Conservation (phyloP, 2,888 invertebrate species). For the Drosophila mettleri region DNA sequence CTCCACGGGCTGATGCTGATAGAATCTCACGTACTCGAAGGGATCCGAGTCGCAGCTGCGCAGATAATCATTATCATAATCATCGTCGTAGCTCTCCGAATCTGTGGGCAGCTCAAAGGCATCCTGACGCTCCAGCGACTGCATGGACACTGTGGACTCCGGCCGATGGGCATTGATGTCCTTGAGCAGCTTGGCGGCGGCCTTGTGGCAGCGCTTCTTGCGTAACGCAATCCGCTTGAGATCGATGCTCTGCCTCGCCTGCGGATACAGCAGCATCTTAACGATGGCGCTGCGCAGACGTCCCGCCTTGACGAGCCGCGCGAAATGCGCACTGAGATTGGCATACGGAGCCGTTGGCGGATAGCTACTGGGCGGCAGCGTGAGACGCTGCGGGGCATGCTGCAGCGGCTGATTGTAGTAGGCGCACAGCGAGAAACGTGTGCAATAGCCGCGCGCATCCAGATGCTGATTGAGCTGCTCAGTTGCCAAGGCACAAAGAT, state of each 20-base stretch:
- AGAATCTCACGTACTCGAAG: conserved; percentile 89
- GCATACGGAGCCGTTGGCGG: conserved; percentile 92
- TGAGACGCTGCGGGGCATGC: conserved; percentile 79
- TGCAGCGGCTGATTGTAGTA: conserved; percentile 81
- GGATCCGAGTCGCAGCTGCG: conserved; percentile 87
- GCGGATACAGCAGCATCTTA: conserved; percentile 90
- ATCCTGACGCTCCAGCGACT: conserved; percentile 86
- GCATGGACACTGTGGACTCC: conserved; percentile 39
- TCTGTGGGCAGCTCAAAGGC: conserved; percentile 85
- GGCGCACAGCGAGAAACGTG: conserved; percentile 86
- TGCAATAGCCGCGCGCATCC: conserved; percentile 87
- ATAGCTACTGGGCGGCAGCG: conserved; percentile 90
- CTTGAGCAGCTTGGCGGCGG: conserved; percentile 85
- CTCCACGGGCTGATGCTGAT: conserved; percentile 85
- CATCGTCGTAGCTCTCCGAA: conserved; percentile 85
- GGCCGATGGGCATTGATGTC: conserved; percentile 75
- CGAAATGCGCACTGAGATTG: conserved; percentile 91
- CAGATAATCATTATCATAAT: conserved; percentile 62
- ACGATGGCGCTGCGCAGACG: conserved; percentile 90
- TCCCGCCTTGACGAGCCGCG: conserved; percentile 90
- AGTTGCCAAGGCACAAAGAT: conserved; percentile 40
- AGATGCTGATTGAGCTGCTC: conserved; percentile 83
- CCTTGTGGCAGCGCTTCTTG: conserved; percentile 83
- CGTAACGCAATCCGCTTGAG: conserved; percentile 86
- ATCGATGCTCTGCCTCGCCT: conserved; percentile 87